Conservation (phyloP, 1,140 invertebrate species). For the Eueides isabella region DNA sequence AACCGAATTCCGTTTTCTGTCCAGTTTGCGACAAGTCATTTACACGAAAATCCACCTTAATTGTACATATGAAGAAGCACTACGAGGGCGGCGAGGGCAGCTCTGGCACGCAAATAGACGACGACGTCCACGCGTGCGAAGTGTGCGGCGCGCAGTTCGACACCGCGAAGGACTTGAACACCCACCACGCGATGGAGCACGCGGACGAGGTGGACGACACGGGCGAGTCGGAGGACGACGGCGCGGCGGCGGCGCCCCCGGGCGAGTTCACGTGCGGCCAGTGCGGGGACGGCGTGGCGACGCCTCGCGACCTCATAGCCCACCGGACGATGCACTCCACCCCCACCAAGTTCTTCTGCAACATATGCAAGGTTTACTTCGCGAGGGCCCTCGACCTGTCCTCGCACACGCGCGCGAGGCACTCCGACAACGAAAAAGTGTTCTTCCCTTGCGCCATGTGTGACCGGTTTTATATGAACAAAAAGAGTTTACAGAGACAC, state of each 20-base stretch:
- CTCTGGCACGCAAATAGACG: constrained; percentile 53
- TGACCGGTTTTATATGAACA: constrained; percentile 79
- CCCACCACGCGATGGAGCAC: constrained; percentile 59
- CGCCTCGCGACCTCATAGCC: constrained; percentile 71
- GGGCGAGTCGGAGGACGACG: constrained; percentile 67
- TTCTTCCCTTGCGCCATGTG: constrained; percentile 81
- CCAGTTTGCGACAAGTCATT: constrained; percentile 83
- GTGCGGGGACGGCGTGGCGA: constrained; percentile 75
- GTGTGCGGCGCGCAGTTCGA: constrained; percentile 66
- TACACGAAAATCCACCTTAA: constrained; percentile 77
- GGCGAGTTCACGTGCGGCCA: constrained; percentile 77
- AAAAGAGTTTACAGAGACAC: constrained; percentile 80
- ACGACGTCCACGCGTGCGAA: constrained; percentile 58
- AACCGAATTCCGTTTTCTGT: constrained; percentile 75
- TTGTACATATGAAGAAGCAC: constrained; percentile 82
- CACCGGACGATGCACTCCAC: constrained; percentile 78
- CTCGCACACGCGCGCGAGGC: constrained; percentile 82
- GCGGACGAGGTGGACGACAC: constrained; percentile 64
- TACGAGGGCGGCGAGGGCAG: constrained; percentile 70
- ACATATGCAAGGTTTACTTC: constrained; percentile 83
- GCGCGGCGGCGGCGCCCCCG: constrained; percentile 53
- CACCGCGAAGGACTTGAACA: constrained; percentile 48
- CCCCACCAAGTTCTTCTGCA: constrained; percentile 79
- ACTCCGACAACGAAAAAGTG: constrained; percentile 76
- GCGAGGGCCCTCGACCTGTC: constrained; percentile 80